Conservation (phyloP, 2,113 vertebrate species). For the Phyllopteryx taeniolatus region DNA sequence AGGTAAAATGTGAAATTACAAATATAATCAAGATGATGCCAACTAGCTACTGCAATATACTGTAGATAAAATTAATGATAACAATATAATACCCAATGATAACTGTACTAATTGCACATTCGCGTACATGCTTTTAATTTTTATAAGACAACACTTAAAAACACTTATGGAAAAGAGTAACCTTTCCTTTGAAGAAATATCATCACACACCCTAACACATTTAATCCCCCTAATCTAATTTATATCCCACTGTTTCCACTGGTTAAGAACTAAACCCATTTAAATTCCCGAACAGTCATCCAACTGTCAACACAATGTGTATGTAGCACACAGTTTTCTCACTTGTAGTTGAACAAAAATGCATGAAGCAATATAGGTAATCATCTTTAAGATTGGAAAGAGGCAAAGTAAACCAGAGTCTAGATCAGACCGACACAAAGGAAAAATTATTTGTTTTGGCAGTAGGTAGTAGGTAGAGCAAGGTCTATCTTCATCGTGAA, state of each 20-base stretch:
- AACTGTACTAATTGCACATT: no score
- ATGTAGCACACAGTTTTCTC: not conserved
- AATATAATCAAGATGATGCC: no score
- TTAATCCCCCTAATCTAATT: not conserved
- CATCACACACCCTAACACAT: not conserved
- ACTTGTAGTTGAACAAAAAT: conserved; percentile 1
- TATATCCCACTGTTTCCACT: not conserved
- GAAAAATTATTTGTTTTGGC: conserved; percentile 40
- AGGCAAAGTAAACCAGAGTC: conserved; percentile 11
- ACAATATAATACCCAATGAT: no score
- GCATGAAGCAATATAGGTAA: not conserved
- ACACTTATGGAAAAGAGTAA: not conserved
- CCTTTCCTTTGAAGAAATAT: not conserved
- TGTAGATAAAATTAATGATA: no score
- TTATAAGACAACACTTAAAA: not conserved
- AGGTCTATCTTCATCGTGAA: conserved; percentile 38
- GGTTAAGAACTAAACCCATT: not conserved
- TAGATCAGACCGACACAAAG: conserved; percentile 12
- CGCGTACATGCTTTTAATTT: not conserved
- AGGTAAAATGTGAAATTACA: no score
- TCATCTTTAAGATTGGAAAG: conserved; percentile 11
- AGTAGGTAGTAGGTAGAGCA: conserved; percentile 7
- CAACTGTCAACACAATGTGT: not conserved
- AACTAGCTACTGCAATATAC: no score
- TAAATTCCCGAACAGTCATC: not conserved